Base-by-base conservation (phyloP, 2,888 invertebrate species). In the Drosophila quinaria region DNA sequence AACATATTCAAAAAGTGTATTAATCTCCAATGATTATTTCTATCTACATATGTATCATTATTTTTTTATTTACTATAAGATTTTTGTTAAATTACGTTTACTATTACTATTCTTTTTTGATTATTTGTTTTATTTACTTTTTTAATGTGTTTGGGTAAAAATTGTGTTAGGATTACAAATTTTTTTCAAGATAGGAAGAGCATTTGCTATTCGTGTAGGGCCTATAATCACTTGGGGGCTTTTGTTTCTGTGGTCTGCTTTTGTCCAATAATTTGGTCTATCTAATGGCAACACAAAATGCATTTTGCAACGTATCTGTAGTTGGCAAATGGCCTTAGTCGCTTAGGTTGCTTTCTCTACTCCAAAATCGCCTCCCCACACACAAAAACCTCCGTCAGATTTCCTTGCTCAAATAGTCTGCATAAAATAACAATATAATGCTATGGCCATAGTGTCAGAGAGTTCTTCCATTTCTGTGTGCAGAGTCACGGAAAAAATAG, bases 351-450 rank as follows among this genome's bases (percentile, higher is more conserved):
- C 50, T 11, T 4, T 41, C 49, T 11, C 19, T 60, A 35, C 69
- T 10, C 25, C 19, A 44, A n/a, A 39, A 44, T 49, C 46, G 10
- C 15, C 19, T 0, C 37, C 10, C 11, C 19, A 19, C 22, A 22
- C 41, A 11, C 11, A 29, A 29, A 42, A 31, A 8, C 19, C 19
- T 29, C 29, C 39, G 3, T 9, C 17, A 29, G 1, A 8, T 17
- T 19, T 31, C 35, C 17, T 5, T 17, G 33, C 29, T 22, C 31
- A 49, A 42, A 63, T 60, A 82, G 88, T 86, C 87, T 84, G 83
- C 83, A 84, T 84, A 84, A 84, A 84, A 84, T 84, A 89, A 89
- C 83, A 89, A 87, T 84, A 84, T 84, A 89, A 89, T 89, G 79
- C 87, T 62, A 64, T 81, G 79, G 59, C 68, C 64, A 29, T 41